Percentiles rank a stretch among this genome's conserved stretches.
These are phyloP conservation scores for Dipodomys spectabilis DNA, from an alignment of 2,113 vertebrate genomes.

Conservation along the genomic window DNA sequence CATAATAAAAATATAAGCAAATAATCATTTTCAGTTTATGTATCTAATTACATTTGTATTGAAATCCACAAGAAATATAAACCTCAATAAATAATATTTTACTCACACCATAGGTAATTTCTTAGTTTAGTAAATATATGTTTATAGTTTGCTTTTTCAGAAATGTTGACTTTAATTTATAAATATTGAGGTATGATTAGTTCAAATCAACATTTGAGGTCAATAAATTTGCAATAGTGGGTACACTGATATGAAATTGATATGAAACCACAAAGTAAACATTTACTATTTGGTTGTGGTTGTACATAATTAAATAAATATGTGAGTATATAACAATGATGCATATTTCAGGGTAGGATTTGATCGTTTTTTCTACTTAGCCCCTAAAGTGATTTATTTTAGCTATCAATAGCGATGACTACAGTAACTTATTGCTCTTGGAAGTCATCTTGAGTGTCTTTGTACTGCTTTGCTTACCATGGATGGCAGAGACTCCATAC, in stretches of 20 bases:
- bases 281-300: constrained; percentile 17
- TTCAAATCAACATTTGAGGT: neutral
- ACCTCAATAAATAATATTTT: neutral
- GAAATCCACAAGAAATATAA: constrained; percentile 37
- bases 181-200: neutral
- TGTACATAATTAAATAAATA: neutral
- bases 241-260: neutral
- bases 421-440: neutral
- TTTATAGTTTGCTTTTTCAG: fast-evolving
- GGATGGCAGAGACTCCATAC: neutral
- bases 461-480: neutral
- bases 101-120: neutral
- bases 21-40: constrained; percentile 12
- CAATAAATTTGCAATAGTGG: neutral
- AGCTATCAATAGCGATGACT: neutral
- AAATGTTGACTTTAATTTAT: neutral
- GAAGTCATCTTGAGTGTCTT: neutral
- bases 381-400: constrained; percentile 1
- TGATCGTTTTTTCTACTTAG: constrained; percentile 20
- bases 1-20: constrained; percentile 16
- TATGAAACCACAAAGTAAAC: neutral
- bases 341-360: neutral
- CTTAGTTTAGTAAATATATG: constrained; percentile 22
- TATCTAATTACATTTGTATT: neutral
- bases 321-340: neutral